Conservation (phyloP, 2,888 invertebrate genomes). For the Eupithecia tripunctaria region DNA sequence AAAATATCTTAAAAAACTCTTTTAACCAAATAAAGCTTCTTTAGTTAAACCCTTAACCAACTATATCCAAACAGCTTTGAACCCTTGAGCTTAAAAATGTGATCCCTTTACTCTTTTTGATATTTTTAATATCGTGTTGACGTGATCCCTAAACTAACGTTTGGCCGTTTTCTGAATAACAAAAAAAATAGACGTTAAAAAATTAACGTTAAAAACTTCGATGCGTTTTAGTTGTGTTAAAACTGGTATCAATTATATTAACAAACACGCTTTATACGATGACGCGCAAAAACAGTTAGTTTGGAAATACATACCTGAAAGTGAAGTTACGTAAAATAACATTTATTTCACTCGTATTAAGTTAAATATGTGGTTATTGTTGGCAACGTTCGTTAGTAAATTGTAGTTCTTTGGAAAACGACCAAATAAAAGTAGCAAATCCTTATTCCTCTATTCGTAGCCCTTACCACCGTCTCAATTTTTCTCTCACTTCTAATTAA, state of each 20-base stretch:
- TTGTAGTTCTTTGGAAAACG: conserved; percentile 5
- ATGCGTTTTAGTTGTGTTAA: background rate
- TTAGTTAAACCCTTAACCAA: background rate
- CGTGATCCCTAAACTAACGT: background rate
- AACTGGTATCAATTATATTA: conserved; percentile 1
- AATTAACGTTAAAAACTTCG: background rate
- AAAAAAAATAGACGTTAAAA: background rate
- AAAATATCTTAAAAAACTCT: background rate
- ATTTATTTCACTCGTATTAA: background rate
- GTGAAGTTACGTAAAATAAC: background rate
- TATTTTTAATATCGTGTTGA: background rate
- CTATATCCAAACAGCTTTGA: background rate
- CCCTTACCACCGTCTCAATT: background rate
- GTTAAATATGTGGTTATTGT: background rate
- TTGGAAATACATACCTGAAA: background rate
- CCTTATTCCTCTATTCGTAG: background rate
- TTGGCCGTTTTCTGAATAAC: conserved; percentile 6
- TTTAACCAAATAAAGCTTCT: background rate
- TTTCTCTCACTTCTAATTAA: background rate
- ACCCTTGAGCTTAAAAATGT: background rate
- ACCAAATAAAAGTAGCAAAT: background rate
- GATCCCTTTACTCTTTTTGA: background rate
- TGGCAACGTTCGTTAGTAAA: background rate
- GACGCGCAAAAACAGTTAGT: background rate
- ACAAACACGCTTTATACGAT: background rate